These are phyloP conservation scores for Baronia brevicornis DNA, from an alignment of 2,888 invertebrate species.

Conservation along the genomic window DNA sequence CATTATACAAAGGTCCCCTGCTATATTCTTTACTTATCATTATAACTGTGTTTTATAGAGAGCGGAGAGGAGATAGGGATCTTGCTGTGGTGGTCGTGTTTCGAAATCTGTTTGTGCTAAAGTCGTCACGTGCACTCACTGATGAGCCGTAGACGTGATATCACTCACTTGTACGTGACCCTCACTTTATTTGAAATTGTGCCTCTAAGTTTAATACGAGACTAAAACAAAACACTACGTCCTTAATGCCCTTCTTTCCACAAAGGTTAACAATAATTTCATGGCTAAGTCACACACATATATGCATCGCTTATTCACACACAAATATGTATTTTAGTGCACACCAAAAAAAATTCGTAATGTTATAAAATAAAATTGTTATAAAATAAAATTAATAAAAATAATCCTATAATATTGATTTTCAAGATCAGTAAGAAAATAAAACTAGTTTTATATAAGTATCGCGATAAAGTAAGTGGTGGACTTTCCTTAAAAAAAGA, in stretches of 20 bases:
- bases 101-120: constrained; percentile 71
- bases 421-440: too few species aligned
- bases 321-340: too few species aligned
- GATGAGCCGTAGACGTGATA: constrained; percentile 74
- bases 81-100: constrained; percentile 47
- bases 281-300: too few species aligned
- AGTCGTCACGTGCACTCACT: constrained; percentile 73
- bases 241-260: constrained; percentile 11
- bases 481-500: too few species aligned
- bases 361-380: too few species aligned
- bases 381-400: too few species aligned
- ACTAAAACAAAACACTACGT: constrained; percentile 21
- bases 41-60: constrained; percentile 25
- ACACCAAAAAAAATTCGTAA: too few species aligned
- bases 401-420: too few species aligned
- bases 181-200: constrained; percentile 55
- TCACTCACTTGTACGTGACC: constrained; percentile 71
- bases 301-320: too few species aligned
- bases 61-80: constrained; percentile 29
- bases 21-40: constrained; percentile 28
- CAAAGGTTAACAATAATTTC: constrained; percentile 11
- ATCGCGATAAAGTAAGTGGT: too few species aligned
- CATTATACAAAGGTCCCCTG: constrained; percentile 40
- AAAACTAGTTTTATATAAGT: too few species aligned
- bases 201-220: constrained; percentile 39